Conservation (phyloP, 2,113 vertebrate species). For the Corythornis vintsioides region DNA sequence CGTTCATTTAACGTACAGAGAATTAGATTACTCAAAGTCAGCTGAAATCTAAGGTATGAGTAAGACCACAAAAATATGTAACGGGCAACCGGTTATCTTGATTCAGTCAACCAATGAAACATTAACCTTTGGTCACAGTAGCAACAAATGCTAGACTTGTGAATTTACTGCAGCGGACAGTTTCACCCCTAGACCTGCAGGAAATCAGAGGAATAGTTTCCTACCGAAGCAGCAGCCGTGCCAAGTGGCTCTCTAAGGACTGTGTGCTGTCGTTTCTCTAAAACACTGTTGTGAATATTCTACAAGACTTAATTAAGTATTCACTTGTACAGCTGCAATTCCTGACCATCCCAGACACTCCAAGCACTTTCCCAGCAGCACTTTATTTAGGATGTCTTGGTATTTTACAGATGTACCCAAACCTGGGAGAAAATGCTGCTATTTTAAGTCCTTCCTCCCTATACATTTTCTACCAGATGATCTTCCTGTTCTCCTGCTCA, state of each 20-base stretch:
- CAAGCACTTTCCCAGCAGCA: not conserved
- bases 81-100: conserved; percentile 29
- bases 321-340: not conserved
- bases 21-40: not conserved
- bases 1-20: conserved; percentile 25
- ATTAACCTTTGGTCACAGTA: conserved; percentile 54
- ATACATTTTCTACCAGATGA: not conserved
- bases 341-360: not conserved
- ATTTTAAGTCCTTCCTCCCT: not conserved
- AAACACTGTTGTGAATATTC: not conserved
- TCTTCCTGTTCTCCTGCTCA: not conserved
- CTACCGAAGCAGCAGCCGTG: not conserved
- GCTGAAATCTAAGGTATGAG: conserved; percentile 1
- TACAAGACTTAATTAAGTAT: not conserved
- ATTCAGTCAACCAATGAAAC: conserved; percentile 26
- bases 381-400: not conserved
- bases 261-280: not conserved
- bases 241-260: not conserved
- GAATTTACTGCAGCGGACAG: conserved; percentile 9
- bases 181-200: not conserved
- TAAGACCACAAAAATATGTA: conserved; percentile 11
- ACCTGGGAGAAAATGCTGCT: not conserved
- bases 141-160: conserved; percentile 17
- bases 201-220: not conserved
- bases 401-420: not conserved